A percentile compares a stretch with the other conserved stretches of the same genome.
Evolutionary conservation across 2,797 vertebrate species (phyloP).

Genomic region (Leptodactylus fallax): DNA sequence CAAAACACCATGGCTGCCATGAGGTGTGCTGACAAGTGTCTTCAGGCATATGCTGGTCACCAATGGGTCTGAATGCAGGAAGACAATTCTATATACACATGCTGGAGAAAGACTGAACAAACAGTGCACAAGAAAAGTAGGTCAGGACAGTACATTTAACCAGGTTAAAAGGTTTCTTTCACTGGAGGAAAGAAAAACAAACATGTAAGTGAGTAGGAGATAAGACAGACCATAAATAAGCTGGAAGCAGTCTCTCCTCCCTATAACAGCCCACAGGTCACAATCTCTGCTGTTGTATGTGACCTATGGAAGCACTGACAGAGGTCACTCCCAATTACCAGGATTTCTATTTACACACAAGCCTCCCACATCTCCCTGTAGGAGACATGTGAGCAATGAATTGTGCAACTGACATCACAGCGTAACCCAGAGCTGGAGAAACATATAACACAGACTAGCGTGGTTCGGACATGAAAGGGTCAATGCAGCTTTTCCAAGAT

Average conservation of each 20-base stretch:
- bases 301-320: slow-evolving; percentile 3
- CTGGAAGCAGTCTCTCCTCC: not conserved
- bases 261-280: not conserved
- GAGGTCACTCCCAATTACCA: not conserved
- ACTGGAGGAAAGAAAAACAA: too few species aligned
- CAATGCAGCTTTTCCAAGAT: not conserved
- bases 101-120: too few species aligned
- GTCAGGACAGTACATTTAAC: not conserved
- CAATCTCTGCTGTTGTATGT: not conserved
- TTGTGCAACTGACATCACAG: not conserved
- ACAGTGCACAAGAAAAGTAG: too few species aligned
- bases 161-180: not conserved
- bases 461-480: slow-evolving; percentile 5
- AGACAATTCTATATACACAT: too few species aligned
- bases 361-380: not conserved
- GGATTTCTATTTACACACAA: not conserved
- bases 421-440: not conserved
- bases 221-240: not conserved
- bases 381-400: not conserved
- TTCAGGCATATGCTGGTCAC: too few species aligned
- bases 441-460: not conserved
- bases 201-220: not conserved
- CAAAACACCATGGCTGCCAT: too few species aligned
- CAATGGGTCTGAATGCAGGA: too few species aligned
- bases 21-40: too few species aligned